These are phyloP conservation scores for Rhineura floridana DNA, from an alignment of 2,113 vertebrate genomes.

Conservation along the genomic window DNA sequence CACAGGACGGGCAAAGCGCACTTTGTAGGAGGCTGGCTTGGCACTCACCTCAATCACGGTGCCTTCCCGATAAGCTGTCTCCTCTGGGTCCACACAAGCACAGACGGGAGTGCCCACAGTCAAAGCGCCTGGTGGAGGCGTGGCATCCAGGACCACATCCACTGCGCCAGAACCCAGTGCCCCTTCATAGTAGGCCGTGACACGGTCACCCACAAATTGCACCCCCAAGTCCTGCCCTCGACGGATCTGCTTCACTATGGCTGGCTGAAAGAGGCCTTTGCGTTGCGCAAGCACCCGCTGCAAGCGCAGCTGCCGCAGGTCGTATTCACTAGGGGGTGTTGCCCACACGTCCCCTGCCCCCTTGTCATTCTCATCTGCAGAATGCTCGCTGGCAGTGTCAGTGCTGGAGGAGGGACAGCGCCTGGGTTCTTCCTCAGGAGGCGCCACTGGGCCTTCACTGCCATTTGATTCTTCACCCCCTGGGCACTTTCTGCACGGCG, in stretches of 20 bases:
- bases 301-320: slow-evolving; percentile 81
- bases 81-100: slow-evolving; percentile 79
- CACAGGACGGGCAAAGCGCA: slow-evolving; percentile 59
- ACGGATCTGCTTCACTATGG: slow-evolving; percentile 83
- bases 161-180: slow-evolving; percentile 59
- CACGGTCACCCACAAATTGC: slow-evolving; percentile 81
- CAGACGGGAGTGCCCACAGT: slow-evolving; percentile 82
- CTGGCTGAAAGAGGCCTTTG: slow-evolving; percentile 79
- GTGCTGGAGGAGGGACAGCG: slow-evolving; percentile 85
- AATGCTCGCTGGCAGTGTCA: slow-evolving; percentile 90
- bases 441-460: not conserved
- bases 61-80: slow-evolving; percentile 82
- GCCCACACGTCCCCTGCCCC: slow-evolving; percentile 40
- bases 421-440: slow-evolving; percentile 56
- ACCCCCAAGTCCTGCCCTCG: slow-evolving; percentile 81
- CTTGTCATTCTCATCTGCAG: slow-evolving; percentile 80
- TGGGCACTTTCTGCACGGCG: slow-evolving; percentile 89
- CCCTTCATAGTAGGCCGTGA: slow-evolving; percentile 77
- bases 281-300: slow-evolving; percentile 86
- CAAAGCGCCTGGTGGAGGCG: slow-evolving; percentile 77
- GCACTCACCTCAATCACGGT: slow-evolving; percentile 82
- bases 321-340: slow-evolving; percentile 57
- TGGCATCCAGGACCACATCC: slow-evolving; percentile 83
- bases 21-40: slow-evolving; percentile 85
- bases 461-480: slow-evolving; percentile 77